Evolutionary conservation across 2,797 vertebrate genomes (phyloP), one percentile per base, ranked within the genome.

Genomic region (Danio aesculapii): DNA sequence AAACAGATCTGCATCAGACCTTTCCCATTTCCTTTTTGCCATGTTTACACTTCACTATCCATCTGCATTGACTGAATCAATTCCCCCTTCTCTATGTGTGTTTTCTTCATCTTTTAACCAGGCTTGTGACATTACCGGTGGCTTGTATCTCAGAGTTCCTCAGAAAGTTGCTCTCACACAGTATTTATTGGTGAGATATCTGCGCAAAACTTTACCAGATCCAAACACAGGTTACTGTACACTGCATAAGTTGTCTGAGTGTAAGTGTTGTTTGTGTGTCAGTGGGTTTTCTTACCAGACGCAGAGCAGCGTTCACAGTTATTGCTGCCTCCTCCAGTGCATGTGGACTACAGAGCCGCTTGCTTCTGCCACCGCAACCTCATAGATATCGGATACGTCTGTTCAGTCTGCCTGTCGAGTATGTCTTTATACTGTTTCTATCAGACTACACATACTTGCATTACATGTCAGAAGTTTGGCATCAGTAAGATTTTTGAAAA

Each of bases 341-440:
- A 99, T 0, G 98, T 99, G 1, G 98, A 99, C 88, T 99, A 99
- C 92, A 93, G 98, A 89, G 98, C 98, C 0, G 98, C 98, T 0
- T 99, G 98, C 87, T 99, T 99, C 92, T 99, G 98, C 83, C 98
- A 99, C 72, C 94, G 98, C 0, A 98, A 96, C 87, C 96, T 99
- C 75, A 98, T 99, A 11, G 97, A 99, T 85, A 98, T 99, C 0
- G 98, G 98, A 83, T 99, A 99, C 0, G 98, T 99, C 52, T 99
- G 98, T 88, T 99, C 98, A 0, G 98, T 99, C 63, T 99, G 98
- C 88, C 89, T 99, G 79, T 99, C 98, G n/a, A 99, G 98, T 99
- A 89, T 91, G 97, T 91, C 30, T 30, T 30, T 30, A 1, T 30
- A 3, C 30, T 30, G 30, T 30, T 30, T 30, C 30, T 30, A 30